Evolutionary conservation across 37 sponge, comb jelly and placozoan species (phyloP).

Genomic region (Beroe ovata): DNA sequence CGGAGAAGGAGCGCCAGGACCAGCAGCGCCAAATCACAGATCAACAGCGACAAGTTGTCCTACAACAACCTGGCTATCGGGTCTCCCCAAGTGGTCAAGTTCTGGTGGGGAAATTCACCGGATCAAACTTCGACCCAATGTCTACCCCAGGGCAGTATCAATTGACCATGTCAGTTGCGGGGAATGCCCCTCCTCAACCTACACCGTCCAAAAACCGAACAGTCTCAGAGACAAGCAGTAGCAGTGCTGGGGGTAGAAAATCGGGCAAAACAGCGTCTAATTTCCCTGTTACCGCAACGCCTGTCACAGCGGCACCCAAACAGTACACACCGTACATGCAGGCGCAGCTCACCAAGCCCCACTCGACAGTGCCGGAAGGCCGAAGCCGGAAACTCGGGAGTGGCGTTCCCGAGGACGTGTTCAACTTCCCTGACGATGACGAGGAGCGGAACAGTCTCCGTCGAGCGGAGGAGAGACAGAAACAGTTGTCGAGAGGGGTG

Average conservation of each 20-base stretch:
- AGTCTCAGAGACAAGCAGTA: not conserved
- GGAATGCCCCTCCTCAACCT: not conserved
- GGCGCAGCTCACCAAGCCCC: constrained; percentile 46
- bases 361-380: not conserved
- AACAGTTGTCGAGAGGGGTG: constrained; percentile 10
- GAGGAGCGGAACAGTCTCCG: constrained; percentile 56
- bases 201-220: constrained; percentile 5
- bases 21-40: constrained; percentile 46
- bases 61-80: constrained; percentile 5
- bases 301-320: not conserved
- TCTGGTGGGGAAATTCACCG: constrained; percentile 10
- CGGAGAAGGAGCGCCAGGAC: constrained; percentile 58
- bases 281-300: not conserved
- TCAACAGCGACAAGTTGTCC: constrained; percentile 36
- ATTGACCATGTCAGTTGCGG: not conserved
- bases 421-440: constrained; percentile 61
- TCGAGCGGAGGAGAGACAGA: constrained; percentile 15
- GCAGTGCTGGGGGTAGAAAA: not conserved
- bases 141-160: not conserved
- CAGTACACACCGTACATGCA: constrained; percentile 35
- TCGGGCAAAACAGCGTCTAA: no score
- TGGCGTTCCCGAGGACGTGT: constrained; percentile 54
- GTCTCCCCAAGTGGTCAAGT: constrained; percentile 23
- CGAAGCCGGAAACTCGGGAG: constrained; percentile 12
- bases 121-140: constrained; percentile 16